phyloP scores from a whole-genome alignment of 2,888 invertebrate genomes.

The Hypena proboscidalis region DNA sequence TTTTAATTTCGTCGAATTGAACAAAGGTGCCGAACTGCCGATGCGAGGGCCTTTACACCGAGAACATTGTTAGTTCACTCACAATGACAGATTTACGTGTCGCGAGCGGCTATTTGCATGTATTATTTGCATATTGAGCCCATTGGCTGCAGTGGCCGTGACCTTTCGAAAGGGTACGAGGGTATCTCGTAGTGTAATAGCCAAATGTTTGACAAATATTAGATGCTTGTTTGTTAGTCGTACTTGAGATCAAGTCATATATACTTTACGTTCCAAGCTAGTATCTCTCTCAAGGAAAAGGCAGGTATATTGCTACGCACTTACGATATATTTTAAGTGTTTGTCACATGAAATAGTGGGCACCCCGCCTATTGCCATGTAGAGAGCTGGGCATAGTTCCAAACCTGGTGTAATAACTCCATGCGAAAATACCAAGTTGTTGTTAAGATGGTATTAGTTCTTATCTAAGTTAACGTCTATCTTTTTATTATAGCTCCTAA shows the following conservation, averaged over 20 bases:
- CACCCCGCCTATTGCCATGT: too few species aligned
- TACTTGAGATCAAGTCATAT: too few species aligned
- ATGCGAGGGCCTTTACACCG: slow-evolving; percentile 46
- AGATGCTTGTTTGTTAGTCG: too few species aligned
- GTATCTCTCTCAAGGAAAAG: too few species aligned
- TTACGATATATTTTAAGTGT: too few species aligned
- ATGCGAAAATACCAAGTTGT: too few species aligned
- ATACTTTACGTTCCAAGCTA: too few species aligned
- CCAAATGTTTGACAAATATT: not conserved
- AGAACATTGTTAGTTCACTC: slow-evolving; percentile 37
- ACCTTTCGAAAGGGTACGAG: slow-evolving; percentile 1
- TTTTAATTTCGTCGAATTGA: slow-evolving; percentile 43
- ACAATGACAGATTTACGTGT: slow-evolving; percentile 57
- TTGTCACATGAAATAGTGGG: too few species aligned
- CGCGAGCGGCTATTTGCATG: slow-evolving; percentile 25
- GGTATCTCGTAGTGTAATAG: not conserved
- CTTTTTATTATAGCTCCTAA: not conserved
- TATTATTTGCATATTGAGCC: slow-evolving; percentile 21
- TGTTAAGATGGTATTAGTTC: too few species aligned
- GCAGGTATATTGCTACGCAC: too few species aligned
- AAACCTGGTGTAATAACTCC: too few species aligned
- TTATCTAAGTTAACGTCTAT: not conserved
- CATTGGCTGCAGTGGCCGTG: slow-evolving; percentile 8
- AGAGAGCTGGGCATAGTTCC: too few species aligned
- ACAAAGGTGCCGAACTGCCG: slow-evolving; percentile 46